Conservation (phyloP, 2,113 vertebrate species). For the Symphodus melops region DNA sequence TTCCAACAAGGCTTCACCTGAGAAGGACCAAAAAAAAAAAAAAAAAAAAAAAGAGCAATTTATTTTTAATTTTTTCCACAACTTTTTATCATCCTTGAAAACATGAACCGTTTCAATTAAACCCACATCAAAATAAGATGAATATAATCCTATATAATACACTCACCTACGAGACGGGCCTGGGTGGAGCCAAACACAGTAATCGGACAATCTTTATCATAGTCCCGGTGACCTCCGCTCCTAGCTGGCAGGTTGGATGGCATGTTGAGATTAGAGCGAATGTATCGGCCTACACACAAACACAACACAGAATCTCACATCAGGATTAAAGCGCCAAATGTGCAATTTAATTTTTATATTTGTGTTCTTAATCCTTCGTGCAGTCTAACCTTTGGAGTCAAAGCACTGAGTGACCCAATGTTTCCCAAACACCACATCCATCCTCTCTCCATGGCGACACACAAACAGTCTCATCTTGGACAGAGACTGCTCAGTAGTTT, state of each 20-base stretch:
- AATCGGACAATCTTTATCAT: constrained; percentile 96
- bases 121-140: background rate
- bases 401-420: constrained; percentile 98
- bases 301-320: constrained; percentile 19
- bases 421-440: constrained; percentile 99
- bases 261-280: constrained; percentile 98
- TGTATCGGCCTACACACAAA: constrained; percentile 86
- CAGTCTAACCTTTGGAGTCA: constrained; percentile 92
- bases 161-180: constrained; percentile 90
- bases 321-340: background rate
- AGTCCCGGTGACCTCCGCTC: constrained; percentile 91
- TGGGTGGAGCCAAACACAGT: constrained; percentile 97
- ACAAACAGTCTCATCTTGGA: constrained; percentile 94
- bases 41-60: constrained; percentile 16
- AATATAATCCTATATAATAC: background rate
- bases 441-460: constrained; percentile 96
- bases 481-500: constrained; percentile 83
- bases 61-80: background rate
- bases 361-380: background rate
- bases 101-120: background rate
- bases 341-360: background rate
- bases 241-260: constrained; percentile 90
- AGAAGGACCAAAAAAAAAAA: constrained; percentile 21
- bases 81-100: background rate
- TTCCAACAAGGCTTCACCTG: constrained; percentile 95